Base-by-base conservation (phyloP, 1,140 invertebrate species). In the Rhagoletis zephyria region DNA sequence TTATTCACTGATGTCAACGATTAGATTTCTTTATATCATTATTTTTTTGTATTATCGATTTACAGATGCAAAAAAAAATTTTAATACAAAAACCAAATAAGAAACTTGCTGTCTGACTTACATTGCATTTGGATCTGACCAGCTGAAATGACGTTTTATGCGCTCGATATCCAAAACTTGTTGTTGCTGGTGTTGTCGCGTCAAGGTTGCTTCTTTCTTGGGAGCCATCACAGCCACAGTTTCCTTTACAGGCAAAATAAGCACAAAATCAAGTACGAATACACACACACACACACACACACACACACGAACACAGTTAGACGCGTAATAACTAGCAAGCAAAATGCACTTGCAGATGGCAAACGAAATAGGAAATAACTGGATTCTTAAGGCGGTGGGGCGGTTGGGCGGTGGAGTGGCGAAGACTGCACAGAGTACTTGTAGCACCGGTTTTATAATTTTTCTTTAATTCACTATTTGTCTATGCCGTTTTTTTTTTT, bases 71-170 rank as follows among this genome's bases (percentile, higher is more conserved):
- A 7, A 70, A 45, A 56, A 45, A 81, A 19, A 5, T 4, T 0
- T 63, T 63, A 85, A 85, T 10, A 63, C 30, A 85, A 86, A 30
- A 48, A 19, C 63, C 0, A 67, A 87, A 30, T 4, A 42, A 70
- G 16, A 87, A 85, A 61, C 60, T 74, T 63, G 56, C 67, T 30
- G 60, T 74, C 85, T 67, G 89, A 92, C 91, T 92, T 91, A 92
- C 91, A 91, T 92, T 90, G 90, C 91, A 91, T 91, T 91, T 81
- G 91, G 88, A 87, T 91, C 91, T 61, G 91, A 92, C 91, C 91
- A 92, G 88, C 91, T 92, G 85, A 92, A 92, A 86, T 92, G 91
- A 14, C 91, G 91, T 81, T 91, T 91, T 70, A 92, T 92, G 88
- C 91, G 91, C 89, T 92, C 91, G 3, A 92, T 89, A 88, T 92